Evolutionary conservation across 2,113 vertebrate species (phyloP), one percentile per base, ranked within the genome.

Genomic region (Vanacampus margaritifer): DNA sequence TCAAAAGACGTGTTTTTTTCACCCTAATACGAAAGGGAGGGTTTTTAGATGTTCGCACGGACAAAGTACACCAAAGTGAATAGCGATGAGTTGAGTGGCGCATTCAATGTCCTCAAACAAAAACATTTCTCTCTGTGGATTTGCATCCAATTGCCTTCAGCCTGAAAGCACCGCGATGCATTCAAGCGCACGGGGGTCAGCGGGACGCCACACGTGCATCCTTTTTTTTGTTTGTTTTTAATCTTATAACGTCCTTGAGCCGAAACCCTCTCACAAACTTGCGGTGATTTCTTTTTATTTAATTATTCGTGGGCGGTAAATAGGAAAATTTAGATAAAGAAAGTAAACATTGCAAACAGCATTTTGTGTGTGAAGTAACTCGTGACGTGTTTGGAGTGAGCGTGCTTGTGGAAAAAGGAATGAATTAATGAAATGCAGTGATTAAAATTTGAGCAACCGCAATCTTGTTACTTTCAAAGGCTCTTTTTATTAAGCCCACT

Each of bases 371-470:
- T 45, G 39, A 43, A 45, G 60, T 16, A 62, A 62, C n/a, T 62
- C 41, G 60, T 17, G 37, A 9, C 8, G n/a, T 6, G 6, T 43
- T 43, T 35, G 21, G 1, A 35, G 69, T 17, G 28, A 14, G 68
- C 13, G 0, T 43, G 71, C 43, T 72, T 43, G 46, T 64, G 65
- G 53, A 70, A 67, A 74, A 79, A 76, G 70, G 74, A 84, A 77
- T 72, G 65, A 64, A 81, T 79, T 76, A 77, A 84, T 78, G 65
- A 79, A 84, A 83, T 78, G 70, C 76, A 60, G 35, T 85, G 73
- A 84, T 85, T 82, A 84, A 79, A 81, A 85, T 84, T 72, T 76
- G 72, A 83, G 70, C 66, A 75, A 36, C 69, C 39, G 61, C 70
- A 73, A 64, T 73, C 64, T 65, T 71, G 74, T 72, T 70, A 61